Evolutionary conservation across 1,140 invertebrate genomes (phyloP), one percentile per base, ranked within the genome.

Genomic region (Drosophila serrata): DNA sequence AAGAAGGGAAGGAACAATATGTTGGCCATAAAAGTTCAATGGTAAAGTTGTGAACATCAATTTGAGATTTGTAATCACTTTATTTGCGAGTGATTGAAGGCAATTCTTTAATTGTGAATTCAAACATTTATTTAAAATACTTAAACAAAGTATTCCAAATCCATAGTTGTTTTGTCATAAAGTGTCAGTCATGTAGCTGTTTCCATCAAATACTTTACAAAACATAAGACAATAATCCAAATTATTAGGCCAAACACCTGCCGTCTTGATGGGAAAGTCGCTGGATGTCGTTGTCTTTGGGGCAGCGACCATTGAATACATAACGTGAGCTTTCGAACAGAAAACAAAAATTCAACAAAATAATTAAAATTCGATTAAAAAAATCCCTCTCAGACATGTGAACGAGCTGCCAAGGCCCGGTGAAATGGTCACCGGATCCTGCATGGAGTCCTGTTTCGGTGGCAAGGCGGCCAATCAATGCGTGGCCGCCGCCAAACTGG

Each of bases 401-500:
- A 93, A 95, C 56, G 93, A 96, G 75, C 94, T 99, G 60, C 98
- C 99, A 3, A 95, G 94, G 79, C 94, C 96, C 29, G 98, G 98
- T 11, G 98, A 99, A 94, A 98, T 98, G 0, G 81, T 99, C 39
- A 93, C 95, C 92, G 98, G 98, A 19, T 94, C 93, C 51, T 95
- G 95, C 88, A 99, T 98, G 94, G 93, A 94, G 39, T 96, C 95
- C 53, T 97, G 96, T 48, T 98, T 95, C 94, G 99, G 99, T 17
- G 99, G 98, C 1, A 99, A 99, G 94, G 98, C 98, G 22, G 98
- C 98, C 13, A 99, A 99, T 94, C 98, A 99, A 93, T 98, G 97
- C 93, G 95, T 99, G 6, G 96, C 97, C 68, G 97, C 97, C 37
- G 95, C 96, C 1, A 96, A 96, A 92, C 94, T 99, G 57, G 98